phyloP scores from a whole-genome alignment of 2,797 vertebrate genomes.

The Limnodromus scolopaceus region DNA sequence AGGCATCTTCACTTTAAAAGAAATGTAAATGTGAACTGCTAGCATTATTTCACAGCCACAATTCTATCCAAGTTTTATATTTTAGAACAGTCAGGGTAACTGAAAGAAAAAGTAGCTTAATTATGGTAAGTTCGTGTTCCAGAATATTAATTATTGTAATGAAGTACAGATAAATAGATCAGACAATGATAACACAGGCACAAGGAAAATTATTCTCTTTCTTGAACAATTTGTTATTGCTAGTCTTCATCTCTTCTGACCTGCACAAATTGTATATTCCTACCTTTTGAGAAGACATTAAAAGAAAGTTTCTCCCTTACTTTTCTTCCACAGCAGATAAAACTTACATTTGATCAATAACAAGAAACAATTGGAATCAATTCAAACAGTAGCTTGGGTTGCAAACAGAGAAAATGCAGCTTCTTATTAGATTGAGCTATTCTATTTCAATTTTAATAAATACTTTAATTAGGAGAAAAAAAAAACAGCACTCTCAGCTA shows the following conservation, averaged over 20 bases:
- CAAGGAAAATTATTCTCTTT: not conserved
- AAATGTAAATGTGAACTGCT: not conserved
- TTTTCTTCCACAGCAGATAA: not conserved
- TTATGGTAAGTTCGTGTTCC: not conserved
- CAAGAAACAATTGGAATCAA: not conserved
- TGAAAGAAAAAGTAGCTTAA: not conserved
- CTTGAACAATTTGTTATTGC: not conserved
- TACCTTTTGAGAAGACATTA: not conserved
- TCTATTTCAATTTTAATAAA: constrained; percentile 61
- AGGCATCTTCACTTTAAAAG: not conserved
- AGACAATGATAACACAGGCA: not conserved
- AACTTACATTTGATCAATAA: not conserved
- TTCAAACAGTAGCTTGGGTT: not conserved
- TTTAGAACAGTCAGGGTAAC: not conserved
- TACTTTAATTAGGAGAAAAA: constrained; percentile 44
- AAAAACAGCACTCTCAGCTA: not conserved
- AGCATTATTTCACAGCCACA: not conserved
- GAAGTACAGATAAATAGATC: not conserved
- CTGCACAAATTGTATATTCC: not conserved
- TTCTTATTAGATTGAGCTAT: constrained; percentile 4
- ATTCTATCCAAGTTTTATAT: not conserved
- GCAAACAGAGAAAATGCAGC: not conserved
- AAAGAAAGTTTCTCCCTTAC: not conserved
- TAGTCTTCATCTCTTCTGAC: not conserved
- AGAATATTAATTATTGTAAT: not conserved